Evolutionary conservation across 2,888 invertebrate species (phyloP).

Genomic region (Laspeyria flexula): DNA sequence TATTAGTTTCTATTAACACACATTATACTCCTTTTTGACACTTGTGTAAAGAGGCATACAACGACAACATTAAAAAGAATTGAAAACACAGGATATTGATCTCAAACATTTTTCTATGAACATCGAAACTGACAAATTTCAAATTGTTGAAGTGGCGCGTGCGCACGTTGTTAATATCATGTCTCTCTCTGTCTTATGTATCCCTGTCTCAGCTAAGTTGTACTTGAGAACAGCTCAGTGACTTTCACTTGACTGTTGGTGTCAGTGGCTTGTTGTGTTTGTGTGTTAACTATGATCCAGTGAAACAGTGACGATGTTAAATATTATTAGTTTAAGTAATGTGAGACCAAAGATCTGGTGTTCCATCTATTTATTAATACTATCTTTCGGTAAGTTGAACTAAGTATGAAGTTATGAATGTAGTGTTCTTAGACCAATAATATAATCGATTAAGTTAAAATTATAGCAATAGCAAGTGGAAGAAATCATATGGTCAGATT

Average conservation of each 20-base stretch:
- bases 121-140: conserved; percentile 12
- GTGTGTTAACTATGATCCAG: conserved; percentile 26
- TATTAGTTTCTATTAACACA: too few relatives aligned
- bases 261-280: conserved; percentile 23
- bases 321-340: conserved; percentile 60
- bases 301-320: conserved; percentile 53
- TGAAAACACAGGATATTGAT: not conserved
- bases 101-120: conserved; percentile 1
- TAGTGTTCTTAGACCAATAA: too few relatives aligned
- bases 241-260: conserved; percentile 71
- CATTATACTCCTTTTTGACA: too few relatives aligned
- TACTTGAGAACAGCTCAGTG: conserved; percentile 50
- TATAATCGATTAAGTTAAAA: too few relatives aligned
- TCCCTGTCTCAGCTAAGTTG: conserved; percentile 55
- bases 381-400: conserved; percentile 38
- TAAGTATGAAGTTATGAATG: too few relatives aligned
- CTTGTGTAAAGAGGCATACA: too few relatives aligned
- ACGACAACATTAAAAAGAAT: too few relatives aligned
- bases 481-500: too few relatives aligned
- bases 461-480: too few relatives aligned
- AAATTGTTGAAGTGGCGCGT: not conserved
- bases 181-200: conserved; percentile 51
- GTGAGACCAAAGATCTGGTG: conserved; percentile 71
- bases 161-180: conserved; percentile 8
- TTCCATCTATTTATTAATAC: conserved; percentile 55